A percentile compares a stretch with the other conserved stretches of the same genome.
Conservation (phyloP, 2,797 vertebrate genomes). For the Sebastes trivittatus region DNA sequence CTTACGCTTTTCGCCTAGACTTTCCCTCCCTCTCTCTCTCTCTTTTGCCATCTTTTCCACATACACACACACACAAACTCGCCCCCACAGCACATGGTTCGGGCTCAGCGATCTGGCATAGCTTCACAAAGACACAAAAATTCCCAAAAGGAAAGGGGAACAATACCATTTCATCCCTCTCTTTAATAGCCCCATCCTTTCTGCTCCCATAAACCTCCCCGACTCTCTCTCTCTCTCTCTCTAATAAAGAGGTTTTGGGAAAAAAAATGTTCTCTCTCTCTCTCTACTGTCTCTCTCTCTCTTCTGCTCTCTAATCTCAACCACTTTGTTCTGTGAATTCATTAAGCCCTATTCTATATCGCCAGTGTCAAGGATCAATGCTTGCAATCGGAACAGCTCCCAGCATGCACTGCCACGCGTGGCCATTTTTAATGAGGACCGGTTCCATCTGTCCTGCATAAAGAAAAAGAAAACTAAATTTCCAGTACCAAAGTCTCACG, state of each 20-base stretch:
- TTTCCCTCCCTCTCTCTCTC: slow-evolving; percentile 17
- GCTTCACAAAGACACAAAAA: slow-evolving; percentile 76
- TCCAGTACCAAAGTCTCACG: slow-evolving; percentile 25
- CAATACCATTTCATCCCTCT: slow-evolving; percentile 76
- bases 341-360: slow-evolving; percentile 72
- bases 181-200: slow-evolving; percentile 71
- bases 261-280: slow-evolving; percentile 1
- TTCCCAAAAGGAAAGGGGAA: slow-evolving; percentile 73
- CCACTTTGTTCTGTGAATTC: slow-evolving; percentile 75
- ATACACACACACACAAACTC: slow-evolving; percentile 21
- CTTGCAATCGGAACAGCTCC: slow-evolving; percentile 62
- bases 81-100: slow-evolving; percentile 43
- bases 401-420: slow-evolving; percentile 61
- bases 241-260: neutral
- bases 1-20: slow-evolving; percentile 51
- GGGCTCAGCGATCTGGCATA: slow-evolving; percentile 72
- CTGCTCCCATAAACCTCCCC: slow-evolving; percentile 42
- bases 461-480: slow-evolving; percentile 27
- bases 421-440: slow-evolving; percentile 69
- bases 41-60: slow-evolving; percentile 26
- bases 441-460: slow-evolving; percentile 59
- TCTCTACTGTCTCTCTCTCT: slow-evolving; percentile 40
- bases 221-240: neutral
- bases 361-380: slow-evolving; percentile 72
- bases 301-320: slow-evolving; percentile 66